A percentile compares a stretch with the other conserved stretches of the same genome.
These are phyloP conservation scores for Anisognathus igniventris DNA, from an alignment of 2,797 vertebrate species.

Conservation along the genomic window DNA sequence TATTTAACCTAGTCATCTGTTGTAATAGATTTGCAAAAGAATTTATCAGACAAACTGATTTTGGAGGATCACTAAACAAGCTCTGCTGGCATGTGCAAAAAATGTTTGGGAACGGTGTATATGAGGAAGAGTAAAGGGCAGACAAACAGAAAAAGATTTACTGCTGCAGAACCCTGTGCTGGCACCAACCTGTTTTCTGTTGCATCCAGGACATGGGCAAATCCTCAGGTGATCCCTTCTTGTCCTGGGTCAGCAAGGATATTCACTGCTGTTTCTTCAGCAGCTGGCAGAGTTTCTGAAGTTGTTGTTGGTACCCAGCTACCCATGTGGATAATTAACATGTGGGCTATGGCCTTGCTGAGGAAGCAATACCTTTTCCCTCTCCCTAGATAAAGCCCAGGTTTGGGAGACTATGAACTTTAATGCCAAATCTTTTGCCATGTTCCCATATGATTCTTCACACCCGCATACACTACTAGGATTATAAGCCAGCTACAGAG, in stretches of 20 bases:
- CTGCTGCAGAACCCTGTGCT: background rate
- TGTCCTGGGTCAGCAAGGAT: background rate
- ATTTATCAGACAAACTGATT: background rate
- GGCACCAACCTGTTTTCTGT: background rate
- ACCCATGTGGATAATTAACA: background rate
- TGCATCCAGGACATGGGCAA: background rate
- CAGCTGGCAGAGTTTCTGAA: background rate
- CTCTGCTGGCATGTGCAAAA: background rate
- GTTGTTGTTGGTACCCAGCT: background rate
- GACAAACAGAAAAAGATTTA: background rate
- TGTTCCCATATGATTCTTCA: background rate
- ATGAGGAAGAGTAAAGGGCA: background rate
- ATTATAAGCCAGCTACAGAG: background rate
- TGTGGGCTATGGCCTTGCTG: background rate
- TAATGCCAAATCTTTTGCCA: background rate
- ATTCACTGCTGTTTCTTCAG: background rate
- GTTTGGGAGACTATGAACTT: background rate
- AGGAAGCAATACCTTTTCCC: background rate
- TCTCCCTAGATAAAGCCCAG: background rate
- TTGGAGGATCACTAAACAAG: background rate
- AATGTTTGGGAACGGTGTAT: background rate
- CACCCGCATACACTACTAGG: fast-evolving
- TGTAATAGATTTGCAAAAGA: background rate
- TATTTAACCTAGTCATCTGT: background rate
- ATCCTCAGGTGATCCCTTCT: background rate